Evolutionary conservation across 2,113 vertebrate genomes (phyloP).

Genomic region (Phodopus roborovskii): DNA sequence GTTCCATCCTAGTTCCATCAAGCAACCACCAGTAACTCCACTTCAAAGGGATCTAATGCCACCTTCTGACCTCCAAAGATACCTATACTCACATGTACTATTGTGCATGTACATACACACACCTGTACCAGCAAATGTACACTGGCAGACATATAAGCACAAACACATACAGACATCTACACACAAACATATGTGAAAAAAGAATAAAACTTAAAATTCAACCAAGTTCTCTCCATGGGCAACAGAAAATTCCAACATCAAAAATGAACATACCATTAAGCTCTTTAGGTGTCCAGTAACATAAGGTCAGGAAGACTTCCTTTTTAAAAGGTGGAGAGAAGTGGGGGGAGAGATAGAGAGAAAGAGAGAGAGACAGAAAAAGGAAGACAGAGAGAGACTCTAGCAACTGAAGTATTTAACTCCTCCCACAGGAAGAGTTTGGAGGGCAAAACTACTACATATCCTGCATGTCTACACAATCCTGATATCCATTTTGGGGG

Average conservation of each 20-base stretch:
- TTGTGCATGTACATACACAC: not conserved
- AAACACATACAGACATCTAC: not conserved
- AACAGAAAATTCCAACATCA: slow-evolving; percentile 48
- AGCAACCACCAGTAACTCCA: not conserved
- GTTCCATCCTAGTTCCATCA: not conserved
- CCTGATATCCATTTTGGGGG: not conserved
- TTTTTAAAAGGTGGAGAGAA: not conserved
- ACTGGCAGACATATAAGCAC: not conserved
- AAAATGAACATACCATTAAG: not conserved
- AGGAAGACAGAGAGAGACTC: too few relatives aligned
- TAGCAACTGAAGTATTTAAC: slow-evolving; percentile 1
- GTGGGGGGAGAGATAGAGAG: too few relatives aligned
- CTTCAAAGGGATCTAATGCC: not conserved
- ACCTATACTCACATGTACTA: not conserved
- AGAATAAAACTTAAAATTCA: slow-evolving; percentile 45
- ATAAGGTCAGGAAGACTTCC: not conserved
- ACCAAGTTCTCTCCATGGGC: not conserved
- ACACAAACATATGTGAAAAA: not conserved
- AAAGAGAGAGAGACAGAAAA: not conserved
- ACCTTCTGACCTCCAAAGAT: too few relatives aligned
- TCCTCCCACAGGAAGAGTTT: not conserved
- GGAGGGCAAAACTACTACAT: not conserved
- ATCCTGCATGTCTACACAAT: not conserved
- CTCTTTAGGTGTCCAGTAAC: slow-evolving; percentile 38
- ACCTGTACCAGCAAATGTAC: not conserved